phyloP scores from a whole-genome alignment of 2,113 vertebrate genomes.

The Mobula birostris region DNA sequence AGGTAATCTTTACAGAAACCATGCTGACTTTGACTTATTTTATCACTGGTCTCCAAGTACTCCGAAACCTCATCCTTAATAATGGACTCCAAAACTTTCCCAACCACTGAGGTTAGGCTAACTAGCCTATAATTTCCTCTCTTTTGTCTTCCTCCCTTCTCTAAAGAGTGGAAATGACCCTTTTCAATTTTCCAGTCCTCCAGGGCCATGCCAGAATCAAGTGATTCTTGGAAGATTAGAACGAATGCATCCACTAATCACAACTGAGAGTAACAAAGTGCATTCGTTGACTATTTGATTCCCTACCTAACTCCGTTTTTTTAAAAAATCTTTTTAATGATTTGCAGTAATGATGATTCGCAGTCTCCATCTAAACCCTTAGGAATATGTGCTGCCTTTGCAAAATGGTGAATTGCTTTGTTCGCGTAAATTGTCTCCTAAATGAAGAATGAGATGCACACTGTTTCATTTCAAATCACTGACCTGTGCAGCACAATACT shows the following conservation, averaged over 20 bases:
- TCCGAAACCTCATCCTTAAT: too few species aligned
- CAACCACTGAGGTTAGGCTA: too few species aligned
- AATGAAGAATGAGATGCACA: not conserved
- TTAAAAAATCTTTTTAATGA: not conserved
- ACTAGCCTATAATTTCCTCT: too few species aligned
- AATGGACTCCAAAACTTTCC: too few species aligned
- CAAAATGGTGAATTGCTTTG: slow-evolving; percentile 24
- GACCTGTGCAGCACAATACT: slow-evolving; percentile 1
- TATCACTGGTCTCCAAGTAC: too few species aligned
- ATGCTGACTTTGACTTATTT: too few species aligned
- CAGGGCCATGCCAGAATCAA: too few species aligned
- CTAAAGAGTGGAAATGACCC: too few species aligned
- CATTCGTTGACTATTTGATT: not conserved
- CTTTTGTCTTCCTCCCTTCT: too few species aligned
- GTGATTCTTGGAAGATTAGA: too few species aligned
- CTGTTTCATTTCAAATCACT: slow-evolving; percentile 19
- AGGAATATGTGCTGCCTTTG: not conserved
- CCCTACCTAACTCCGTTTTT: not conserved
- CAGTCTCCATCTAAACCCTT: not conserved
- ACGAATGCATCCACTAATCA: not conserved
- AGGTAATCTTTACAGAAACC: too few species aligned
- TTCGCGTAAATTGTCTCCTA: slow-evolving; percentile 5
- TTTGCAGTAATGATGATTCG: not conserved
- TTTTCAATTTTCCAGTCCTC: too few species aligned
- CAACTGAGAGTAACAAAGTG: not conserved